Conservation (phyloP, 2,888 invertebrate genomes). For the Euzophera pinguis region DNA sequence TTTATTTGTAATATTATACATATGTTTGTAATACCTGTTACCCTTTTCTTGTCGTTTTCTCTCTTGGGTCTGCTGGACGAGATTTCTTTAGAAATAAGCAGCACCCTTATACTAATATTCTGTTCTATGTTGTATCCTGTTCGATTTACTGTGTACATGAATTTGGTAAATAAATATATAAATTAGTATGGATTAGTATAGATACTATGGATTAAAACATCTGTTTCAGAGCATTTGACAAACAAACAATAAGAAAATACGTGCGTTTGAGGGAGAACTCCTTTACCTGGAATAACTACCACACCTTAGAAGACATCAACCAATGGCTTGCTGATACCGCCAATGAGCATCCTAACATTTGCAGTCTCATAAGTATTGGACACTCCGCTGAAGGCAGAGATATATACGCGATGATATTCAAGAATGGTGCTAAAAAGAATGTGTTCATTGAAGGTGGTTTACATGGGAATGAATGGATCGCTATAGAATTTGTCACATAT, state of each 20-base stretch:
- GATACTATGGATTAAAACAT: too few relatives aligned
- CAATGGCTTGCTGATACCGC: slow-evolving; percentile 77
- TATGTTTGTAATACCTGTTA: too few relatives aligned
- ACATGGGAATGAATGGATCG: slow-evolving; percentile 88
- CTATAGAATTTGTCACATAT: slow-evolving; percentile 81
- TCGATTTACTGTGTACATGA: too few relatives aligned
- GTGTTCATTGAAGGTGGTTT: slow-evolving; percentile 82
- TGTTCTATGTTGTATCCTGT: too few relatives aligned
- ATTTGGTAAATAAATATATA: too few relatives aligned
- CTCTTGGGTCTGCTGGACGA: too few relatives aligned
- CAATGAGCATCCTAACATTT: slow-evolving; percentile 46
- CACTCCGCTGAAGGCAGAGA: slow-evolving; percentile 62
- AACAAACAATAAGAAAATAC: slow-evolving; percentile 37
- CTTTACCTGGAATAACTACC: slow-evolving; percentile 76
- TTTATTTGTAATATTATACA: too few relatives aligned
- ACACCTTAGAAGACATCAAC: slow-evolving; percentile 79
- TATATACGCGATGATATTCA: slow-evolving; percentile 47
- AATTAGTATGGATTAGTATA: too few relatives aligned
- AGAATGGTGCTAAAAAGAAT: slow-evolving; percentile 42
- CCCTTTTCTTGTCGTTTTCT: too few relatives aligned
- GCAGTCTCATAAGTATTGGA: slow-evolving; percentile 51
- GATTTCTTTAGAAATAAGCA: too few relatives aligned
- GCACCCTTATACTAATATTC: too few relatives aligned
- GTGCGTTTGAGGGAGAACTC: slow-evolving; percentile 29
- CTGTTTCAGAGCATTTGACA: slow-evolving; percentile 48